Conservation (phyloP, 2,797 vertebrate species). For the Pagetopsis macropterus region DNA sequence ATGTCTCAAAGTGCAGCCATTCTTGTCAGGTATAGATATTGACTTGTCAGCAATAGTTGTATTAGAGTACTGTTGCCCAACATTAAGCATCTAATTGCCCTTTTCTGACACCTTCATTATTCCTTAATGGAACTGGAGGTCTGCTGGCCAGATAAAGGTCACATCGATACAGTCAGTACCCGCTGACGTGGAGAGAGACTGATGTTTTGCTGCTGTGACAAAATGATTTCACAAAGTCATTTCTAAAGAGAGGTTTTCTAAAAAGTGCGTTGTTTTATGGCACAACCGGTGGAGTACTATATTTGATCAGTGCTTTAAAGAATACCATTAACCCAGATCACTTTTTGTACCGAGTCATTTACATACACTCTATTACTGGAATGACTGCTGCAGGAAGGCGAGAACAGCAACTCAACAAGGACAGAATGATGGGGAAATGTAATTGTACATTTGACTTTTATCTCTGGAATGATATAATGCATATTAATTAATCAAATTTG, state of each 20-base stretch:
- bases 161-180: constrained; percentile 56
- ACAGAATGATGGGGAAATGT: constrained; percentile 38
- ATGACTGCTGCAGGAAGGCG: constrained; percentile 11
- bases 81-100: constrained; percentile 84
- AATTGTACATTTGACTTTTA: constrained; percentile 42
- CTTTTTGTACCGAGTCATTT: constrained; percentile 29
- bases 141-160: constrained; percentile 75
- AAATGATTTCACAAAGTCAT: constrained; percentile 58
- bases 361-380: constrained; percentile 11
- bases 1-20: constrained; percentile 30
- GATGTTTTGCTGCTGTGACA: constrained; percentile 58
- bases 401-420: constrained; percentile 21
- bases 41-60: constrained; percentile 77
- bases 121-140: constrained; percentile 77
- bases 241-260: constrained; percentile 30
- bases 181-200: constrained; percentile 53
- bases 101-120: constrained; percentile 83
- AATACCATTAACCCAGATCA: constrained; percentile 18
- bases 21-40: constrained; percentile 60
- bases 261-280: constrained; percentile 32
- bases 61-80: constrained; percentile 75
- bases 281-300: constrained; percentile 15
- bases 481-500: constrained; percentile 47
- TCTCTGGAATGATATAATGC: constrained; percentile 38
- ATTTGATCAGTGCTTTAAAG: constrained; percentile 43